phyloP scores from a whole-genome alignment of 2,113 vertebrate species.

The Onychostoma macrolepis region DNA sequence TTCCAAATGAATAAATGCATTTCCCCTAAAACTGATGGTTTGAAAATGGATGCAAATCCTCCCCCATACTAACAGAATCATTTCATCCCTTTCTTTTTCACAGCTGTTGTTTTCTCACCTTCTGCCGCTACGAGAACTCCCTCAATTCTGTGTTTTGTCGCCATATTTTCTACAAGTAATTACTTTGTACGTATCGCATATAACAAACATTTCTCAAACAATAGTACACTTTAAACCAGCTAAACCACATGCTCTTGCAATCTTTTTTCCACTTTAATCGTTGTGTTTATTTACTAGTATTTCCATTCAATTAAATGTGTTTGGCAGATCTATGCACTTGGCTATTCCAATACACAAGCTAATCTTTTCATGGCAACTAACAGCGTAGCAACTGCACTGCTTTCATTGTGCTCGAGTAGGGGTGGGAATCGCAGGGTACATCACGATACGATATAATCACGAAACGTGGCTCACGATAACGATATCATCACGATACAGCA shows the following conservation, averaged over 20 bases:
- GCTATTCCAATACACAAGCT: background rate
- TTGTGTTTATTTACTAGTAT: background rate
- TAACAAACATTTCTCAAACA: background rate
- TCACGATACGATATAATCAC: too few species aligned
- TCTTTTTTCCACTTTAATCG: background rate
- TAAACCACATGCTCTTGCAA: background rate
- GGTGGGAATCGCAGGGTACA: too few species aligned
- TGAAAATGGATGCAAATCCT: conserved; percentile 36
- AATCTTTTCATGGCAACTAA: conserved; percentile 9
- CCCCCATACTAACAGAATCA: conserved; percentile 8
- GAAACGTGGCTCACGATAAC: too few species aligned
- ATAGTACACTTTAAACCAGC: background rate
- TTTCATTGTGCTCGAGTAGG: background rate
- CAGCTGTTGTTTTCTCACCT: conserved; percentile 35
- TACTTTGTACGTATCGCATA: background rate
- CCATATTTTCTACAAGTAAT: background rate
- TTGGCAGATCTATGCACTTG: background rate
- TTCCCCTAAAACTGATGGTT: conserved; percentile 25
- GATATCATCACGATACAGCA: too few species aligned
- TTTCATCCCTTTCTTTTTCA: conserved; percentile 13
- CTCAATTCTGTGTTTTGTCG: background rate
- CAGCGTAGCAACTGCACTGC: background rate
- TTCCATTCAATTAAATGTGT: background rate
- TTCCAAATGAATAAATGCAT: conserved; percentile 50
- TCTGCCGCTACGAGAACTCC: background rate